These are phyloP conservation scores for Lasiurus borealis DNA, from an alignment of 2,113 vertebrate genomes.

Conservation along the genomic window DNA sequence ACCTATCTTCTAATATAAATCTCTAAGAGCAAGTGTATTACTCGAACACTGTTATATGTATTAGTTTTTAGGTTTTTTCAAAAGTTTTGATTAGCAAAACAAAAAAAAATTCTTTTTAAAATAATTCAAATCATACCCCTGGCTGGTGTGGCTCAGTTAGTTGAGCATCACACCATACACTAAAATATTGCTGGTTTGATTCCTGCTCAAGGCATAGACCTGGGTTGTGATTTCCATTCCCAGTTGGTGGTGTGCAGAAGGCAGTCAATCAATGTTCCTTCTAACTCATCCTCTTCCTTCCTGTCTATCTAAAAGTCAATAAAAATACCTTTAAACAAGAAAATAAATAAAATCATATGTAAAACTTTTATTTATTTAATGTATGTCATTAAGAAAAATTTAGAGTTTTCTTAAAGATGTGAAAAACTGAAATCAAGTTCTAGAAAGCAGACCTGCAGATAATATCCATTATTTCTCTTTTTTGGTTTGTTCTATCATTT, in stretches of 20 bases:
- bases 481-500: background rate
- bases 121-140: too few relatives aligned
- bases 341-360: background rate
- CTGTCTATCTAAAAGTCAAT: too few relatives aligned
- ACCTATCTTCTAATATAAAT: background rate
- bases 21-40: background rate
- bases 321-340: too few relatives aligned
- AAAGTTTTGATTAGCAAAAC: background rate
- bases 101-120: background rate
- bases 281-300: too few relatives aligned
- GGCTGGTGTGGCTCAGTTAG: too few relatives aligned
- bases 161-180: too few relatives aligned
- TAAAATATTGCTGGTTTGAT: too few relatives aligned
- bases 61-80: background rate
- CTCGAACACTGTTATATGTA: background rate
- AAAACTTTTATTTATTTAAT: slow-evolving; percentile 1
- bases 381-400: background rate
- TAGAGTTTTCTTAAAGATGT: background rate
- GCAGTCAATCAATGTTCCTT: too few relatives aligned
- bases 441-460: background rate
- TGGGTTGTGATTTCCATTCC: too few relatives aligned
- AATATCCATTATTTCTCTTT: too few relatives aligned
- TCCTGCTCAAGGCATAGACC: too few relatives aligned
- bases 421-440: background rate
- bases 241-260: too few relatives aligned